Base-by-base conservation (phyloP, 1,140 invertebrate species). In the Belonocnema kinseyi region DNA sequence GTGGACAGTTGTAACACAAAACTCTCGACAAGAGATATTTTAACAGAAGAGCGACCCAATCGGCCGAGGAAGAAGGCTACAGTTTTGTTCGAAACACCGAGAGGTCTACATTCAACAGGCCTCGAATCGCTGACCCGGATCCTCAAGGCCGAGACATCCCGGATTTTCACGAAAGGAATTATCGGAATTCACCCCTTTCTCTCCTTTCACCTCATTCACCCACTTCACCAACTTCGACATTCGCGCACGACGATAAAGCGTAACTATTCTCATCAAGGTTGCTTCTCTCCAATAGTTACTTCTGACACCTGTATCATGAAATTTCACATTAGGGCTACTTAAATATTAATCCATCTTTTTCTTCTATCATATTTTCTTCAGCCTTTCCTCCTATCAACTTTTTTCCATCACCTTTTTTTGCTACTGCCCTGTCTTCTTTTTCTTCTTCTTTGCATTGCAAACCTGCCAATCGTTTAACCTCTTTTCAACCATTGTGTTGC, bases 81-180 rank as follows among this genome's bases (percentile, higher is more conserved):
- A 33, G 26, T 66, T 66, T 66, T 13, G 58, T 66, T 66, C 58
- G 74, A 75, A 83, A 80, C 80, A 79, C 40, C 2, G 40, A 46
- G 10, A 46, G 77, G 76, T 79, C 83, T 76, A 70, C 84, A 85
- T 85, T 86, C 84, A 86, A 87, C 86, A 87, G 85, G 85, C 84
- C 85, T 86, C 82, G 79, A 85, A 86, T 82, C 81, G 82, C 82
- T 86, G 86, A 87, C 86, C 86, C 78, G 82, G 76, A 85, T 87
- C 80, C 78, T 78, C 75, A 75, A 77, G 75, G 77, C 70, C 80
- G 82, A 83, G 79, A 81, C 76, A 80, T 79, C 78, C 77, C 78
- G 73, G 77, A 74, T 79, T 83, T 83, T 81, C 72, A 80, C 72
- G 76, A 80, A 80, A 78, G 80, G 78, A 80, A 80, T 81, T 79